These are phyloP conservation scores for Aphrophora alni DNA, from an alignment of 2,888 invertebrate species.

Conservation along the genomic window DNA sequence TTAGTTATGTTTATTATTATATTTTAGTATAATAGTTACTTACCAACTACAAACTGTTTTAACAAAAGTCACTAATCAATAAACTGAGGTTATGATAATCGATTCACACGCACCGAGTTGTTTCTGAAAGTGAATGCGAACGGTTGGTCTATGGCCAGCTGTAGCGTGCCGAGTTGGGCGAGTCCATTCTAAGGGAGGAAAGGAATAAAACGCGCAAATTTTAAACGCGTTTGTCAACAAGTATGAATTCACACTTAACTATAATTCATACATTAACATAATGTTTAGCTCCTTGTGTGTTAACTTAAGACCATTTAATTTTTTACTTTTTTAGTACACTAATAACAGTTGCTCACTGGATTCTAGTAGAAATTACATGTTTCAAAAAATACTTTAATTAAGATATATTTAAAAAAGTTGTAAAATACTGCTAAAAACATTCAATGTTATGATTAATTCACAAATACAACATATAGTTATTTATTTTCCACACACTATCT, in stretches of 20 bases:
- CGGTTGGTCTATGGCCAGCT: slow-evolving; percentile 20
- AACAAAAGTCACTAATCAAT: background rate
- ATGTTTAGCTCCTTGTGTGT: too few species aligned
- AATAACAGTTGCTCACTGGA: too few species aligned
- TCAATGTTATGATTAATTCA: background rate
- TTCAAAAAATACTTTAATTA: too few species aligned
- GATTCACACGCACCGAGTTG: background rate
- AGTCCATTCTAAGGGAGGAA: slow-evolving; percentile 24
- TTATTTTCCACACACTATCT: background rate
- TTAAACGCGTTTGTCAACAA: background rate
- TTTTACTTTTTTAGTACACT: too few species aligned
- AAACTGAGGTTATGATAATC: background rate
- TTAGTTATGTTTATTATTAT: background rate
- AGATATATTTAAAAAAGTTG: too few species aligned
- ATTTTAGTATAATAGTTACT: background rate
- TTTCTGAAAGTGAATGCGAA: slow-evolving; percentile 21
- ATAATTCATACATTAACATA: too few species aligned
- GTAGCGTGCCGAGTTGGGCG: slow-evolving; percentile 34
- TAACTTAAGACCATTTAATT: too few species aligned
- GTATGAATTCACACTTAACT: too few species aligned
- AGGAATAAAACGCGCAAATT: background rate
- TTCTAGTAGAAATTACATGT: too few species aligned
- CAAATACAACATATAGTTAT: background rate
- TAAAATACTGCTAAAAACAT: too few species aligned
- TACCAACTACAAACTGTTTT: background rate